Evolutionary conservation across 1,140 invertebrate species (phyloP), one percentile per base, ranked within the genome.

Genomic region (Sminthurides bifidus): DNA sequence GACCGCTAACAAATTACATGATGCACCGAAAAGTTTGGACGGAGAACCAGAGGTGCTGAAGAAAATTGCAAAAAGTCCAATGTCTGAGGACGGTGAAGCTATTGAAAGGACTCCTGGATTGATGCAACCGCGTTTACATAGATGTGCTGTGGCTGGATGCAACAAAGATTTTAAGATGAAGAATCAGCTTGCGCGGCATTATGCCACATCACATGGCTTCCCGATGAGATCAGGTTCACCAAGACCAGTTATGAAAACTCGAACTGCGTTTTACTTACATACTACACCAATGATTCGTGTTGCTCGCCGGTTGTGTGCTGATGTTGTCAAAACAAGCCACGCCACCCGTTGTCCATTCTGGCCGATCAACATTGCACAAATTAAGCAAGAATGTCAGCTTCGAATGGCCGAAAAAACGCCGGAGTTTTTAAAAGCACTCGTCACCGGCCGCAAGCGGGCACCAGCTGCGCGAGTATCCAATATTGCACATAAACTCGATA

Each of bases 81-180:
- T 45, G 4, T 50, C 50, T 2, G 62, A 64, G 30, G 60, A 62
- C 38, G 56, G 56, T 3, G 60, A 62, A 24, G n/a, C 45, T 12
- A 15, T 49, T 38, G 63, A 59, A 33, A 27, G 59, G 26, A 40
- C 56, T 21, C 52, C 54, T 21, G 59, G 63, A 14, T 35, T 65
- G 2, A 54, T 65, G 31, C 63, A 61, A 30, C 56, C 52, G 17
- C 38, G 87, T 60, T 83, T 85, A 41, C 85, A 91, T 70, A 82
- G 87, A 64, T 94, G 91, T 74, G 87, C 82, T 60, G 85, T 92
- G 65, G 79, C 82, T 53, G 85, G 85, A 57, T 94, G 92, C 72
- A 85, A 83, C 17, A 94, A 93, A 80, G 89, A 94, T 72, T 94
- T 94, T 72, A 91, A 92, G 70, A 72, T 91, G 58, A 92, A 92